Evolutionary conservation across 2,888 invertebrate genomes (phyloP).

Genomic region (Ethmia dodecea): DNA sequence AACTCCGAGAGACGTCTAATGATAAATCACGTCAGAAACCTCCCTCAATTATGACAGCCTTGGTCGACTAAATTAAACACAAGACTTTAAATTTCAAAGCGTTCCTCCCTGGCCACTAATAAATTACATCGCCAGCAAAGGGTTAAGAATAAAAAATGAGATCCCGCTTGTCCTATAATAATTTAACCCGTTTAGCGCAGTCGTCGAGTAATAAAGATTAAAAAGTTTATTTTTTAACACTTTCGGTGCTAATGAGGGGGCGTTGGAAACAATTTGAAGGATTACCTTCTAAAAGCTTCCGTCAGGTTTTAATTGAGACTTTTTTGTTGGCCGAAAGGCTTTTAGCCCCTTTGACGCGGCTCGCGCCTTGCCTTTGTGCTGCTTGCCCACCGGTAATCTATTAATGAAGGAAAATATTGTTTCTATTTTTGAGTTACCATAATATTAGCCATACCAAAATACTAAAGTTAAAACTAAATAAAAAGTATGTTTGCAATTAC

Average conservation of each 20-base stretch:
- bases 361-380: constrained; percentile 57
- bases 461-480: too few relatives aligned
- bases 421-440: constrained; percentile 20
- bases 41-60: constrained; percentile 53
- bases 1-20: constrained; percentile 6
- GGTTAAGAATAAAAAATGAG: constrained; percentile 68
- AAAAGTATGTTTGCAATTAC: too few relatives aligned
- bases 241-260: constrained; percentile 77
- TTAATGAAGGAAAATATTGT: constrained; percentile 65
- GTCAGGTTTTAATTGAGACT: constrained; percentile 78
- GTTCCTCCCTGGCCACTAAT: constrained; percentile 53
- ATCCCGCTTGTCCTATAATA: constrained; percentile 68
- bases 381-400: constrained; percentile 62
- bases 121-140: constrained; percentile 56
- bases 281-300: constrained; percentile 79
- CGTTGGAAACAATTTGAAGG: constrained; percentile 78
- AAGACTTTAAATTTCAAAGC: constrained; percentile 56
- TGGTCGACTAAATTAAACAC: constrained; percentile 53
- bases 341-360: constrained; percentile 70
- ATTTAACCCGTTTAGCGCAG: constrained; percentile 75
- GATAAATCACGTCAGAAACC: constrained; percentile 44
- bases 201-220: constrained; percentile 75
- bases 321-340: constrained; percentile 73
- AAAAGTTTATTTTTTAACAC: constrained; percentile 78
- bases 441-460: too few relatives aligned